Percentiles rank a stretch among this genome's conserved stretches.
Evolutionary conservation across 2,888 invertebrate species (phyloP).

Genomic region (Trilocha varians): DNA sequence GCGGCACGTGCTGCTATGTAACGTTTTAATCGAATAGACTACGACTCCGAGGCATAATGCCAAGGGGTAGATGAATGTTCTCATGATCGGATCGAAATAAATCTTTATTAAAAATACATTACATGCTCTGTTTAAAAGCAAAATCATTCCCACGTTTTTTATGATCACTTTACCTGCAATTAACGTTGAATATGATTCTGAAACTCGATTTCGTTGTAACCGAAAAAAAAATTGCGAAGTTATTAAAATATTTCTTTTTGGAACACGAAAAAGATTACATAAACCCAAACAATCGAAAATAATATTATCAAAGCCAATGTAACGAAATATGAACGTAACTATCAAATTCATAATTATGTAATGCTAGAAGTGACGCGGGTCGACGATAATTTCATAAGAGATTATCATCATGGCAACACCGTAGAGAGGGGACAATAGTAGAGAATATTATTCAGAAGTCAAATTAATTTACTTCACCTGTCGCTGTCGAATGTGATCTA

Average conservation of each 20-base stretch:
- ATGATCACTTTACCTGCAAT: no score
- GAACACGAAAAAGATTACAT: no score
- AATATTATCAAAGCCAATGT: background rate
- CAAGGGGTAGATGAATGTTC: slow-evolving; percentile 26
- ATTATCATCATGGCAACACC: slow-evolving; percentile 7
- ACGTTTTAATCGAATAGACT: slow-evolving; percentile 53
- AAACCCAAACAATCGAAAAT: no score
- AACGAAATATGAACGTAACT: background rate
- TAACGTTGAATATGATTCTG: no score
- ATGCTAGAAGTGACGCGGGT: background rate
- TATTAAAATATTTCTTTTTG: no score
- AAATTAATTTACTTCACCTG: no score
- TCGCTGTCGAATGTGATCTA: no score
- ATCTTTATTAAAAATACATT: slow-evolving; percentile 37
- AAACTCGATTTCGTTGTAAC: no score
- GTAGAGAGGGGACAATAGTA: background rate
- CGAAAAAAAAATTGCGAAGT: no score
- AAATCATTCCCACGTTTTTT: no score
- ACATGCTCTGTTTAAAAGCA: slow-evolving; percentile 3
- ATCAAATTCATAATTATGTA: background rate
- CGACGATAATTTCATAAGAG: slow-evolving; percentile 5
- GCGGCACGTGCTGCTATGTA: slow-evolving; percentile 45
- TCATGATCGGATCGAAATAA: slow-evolving; percentile 26
- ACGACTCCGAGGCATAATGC: slow-evolving; percentile 29
- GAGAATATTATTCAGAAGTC: no score